These are phyloP conservation scores for Scaptomyza polygonia DNA, from an alignment of 2,888 invertebrate species.

Conservation along the genomic window DNA sequence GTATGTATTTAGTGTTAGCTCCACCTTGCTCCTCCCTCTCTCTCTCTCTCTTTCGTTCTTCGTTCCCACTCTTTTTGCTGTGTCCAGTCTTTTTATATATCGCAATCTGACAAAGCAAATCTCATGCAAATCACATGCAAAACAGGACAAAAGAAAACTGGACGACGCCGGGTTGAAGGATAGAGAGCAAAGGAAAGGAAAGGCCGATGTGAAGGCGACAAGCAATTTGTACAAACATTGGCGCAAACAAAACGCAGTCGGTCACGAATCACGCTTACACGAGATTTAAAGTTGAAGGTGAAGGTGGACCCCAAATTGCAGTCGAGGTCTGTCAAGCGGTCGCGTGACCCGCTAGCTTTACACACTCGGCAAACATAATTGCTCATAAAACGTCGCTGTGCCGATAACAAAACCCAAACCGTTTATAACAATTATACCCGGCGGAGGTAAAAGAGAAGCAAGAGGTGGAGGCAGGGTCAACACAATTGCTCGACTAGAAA, in stretches of 20 bases:
- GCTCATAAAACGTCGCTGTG: slow-evolving; percentile 65
- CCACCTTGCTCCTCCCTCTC: neutral
- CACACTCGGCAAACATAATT: slow-evolving; percentile 79
- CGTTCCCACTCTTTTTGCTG: neutral
- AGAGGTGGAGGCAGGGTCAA: slow-evolving; percentile 1
- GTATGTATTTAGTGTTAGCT: slow-evolving; percentile 23
- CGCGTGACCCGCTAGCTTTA: slow-evolving; percentile 70
- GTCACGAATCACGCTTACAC: slow-evolving; percentile 48
- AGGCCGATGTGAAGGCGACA: slow-evolving; percentile 55
- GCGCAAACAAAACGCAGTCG: slow-evolving; percentile 67
- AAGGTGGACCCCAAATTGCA: neutral
- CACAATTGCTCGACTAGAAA: neutral
- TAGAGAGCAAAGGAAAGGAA: neutral
- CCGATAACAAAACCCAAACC: slow-evolving; percentile 50
- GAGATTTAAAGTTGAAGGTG: slow-evolving; percentile 2
- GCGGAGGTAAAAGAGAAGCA: slow-evolving; percentile 18
- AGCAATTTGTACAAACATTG: slow-evolving; percentile 75
- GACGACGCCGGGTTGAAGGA: slow-evolving; percentile 1
- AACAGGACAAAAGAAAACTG: slow-evolving; percentile 24
- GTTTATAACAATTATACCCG: slow-evolving; percentile 70
- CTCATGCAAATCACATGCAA: slow-evolving; percentile 61
- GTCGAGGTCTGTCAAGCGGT: slow-evolving; percentile 9
- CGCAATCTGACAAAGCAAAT: slow-evolving; percentile 49
- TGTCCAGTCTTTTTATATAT: slow-evolving; percentile 18
- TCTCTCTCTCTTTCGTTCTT: too few species aligned